Evolutionary conservation across 2,797 vertebrate species (phyloP), one percentile per base, ranked within the genome.

Genomic region (Apogon talboti): DNA sequence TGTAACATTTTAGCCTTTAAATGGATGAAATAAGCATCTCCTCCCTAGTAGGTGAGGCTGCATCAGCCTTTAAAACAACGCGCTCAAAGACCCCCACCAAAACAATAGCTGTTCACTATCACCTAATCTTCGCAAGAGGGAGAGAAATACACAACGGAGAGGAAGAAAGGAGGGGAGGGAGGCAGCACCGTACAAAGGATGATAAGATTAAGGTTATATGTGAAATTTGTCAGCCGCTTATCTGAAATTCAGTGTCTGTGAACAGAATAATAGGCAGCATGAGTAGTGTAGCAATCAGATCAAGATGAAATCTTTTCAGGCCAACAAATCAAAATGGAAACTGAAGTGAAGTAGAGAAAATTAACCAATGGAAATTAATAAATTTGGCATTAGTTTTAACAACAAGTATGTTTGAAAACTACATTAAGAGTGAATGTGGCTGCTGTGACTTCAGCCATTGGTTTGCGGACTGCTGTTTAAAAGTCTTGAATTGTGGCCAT

Each of bases 1-100:
- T 89, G 88, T 82, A 92, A 92, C 91, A 91, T 92, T 91, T 92
- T 83, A 91, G 91, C 85, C 90, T 89, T 90, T 92, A 92, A 93
- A 93, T 76, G 82, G 84, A 83, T 79, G 78, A 92, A 92, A 91
- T 89, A 84, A 88, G 90, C 86, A 87, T 89, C 84, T 90, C 78
- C 62, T 79, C 76, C 84, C 84, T 71, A 56, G 71, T 88, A 92
- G 87, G 89, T 91, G 90, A 92, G 16, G 89, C 86, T 64, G 72
- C 74, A 83, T 83, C 82, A 81, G 82, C 84, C 76, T 89, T 88
- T 87, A 90, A 89, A 91, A 24, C 85, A 84, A 87, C 50, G 75
- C 66, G 81, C 81, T 88, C 83, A 82, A 86, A 91, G 88, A 87
- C 54, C 78, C 67, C 58, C 55, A 33, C 64, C 81, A 86, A 93